A percentile compares a stretch with the other conserved stretches of the same genome.
These are phyloP conservation scores for Hermaeophaga mercurialis DNA, from an alignment of 2,888 invertebrate species.

Conservation along the genomic window DNA sequence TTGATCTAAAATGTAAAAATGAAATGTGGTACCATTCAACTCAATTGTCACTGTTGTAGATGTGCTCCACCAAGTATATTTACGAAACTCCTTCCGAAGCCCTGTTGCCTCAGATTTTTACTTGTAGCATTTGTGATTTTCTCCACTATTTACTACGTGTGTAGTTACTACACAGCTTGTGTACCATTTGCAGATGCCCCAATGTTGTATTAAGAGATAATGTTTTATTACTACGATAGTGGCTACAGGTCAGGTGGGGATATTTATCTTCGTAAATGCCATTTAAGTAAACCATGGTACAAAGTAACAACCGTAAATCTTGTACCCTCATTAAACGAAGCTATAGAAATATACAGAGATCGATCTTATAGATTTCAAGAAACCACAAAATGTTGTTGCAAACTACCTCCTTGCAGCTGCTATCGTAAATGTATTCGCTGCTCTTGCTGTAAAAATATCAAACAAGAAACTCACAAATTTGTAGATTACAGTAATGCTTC, in stretches of 20 bases:
- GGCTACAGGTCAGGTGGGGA: not conserved
- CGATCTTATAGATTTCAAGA: not conserved
- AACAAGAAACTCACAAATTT: slow-evolving; percentile 11
- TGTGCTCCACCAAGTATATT: slow-evolving; percentile 14
- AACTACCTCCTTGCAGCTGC: not conserved
- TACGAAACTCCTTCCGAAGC: slow-evolving; percentile 19
- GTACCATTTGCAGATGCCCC: slow-evolving; percentile 17
- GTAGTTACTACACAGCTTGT: slow-evolving; percentile 7
- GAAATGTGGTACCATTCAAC: slow-evolving; percentile 22
- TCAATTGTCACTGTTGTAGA: slow-evolving; percentile 26
- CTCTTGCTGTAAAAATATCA: not conserved
- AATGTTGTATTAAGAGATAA: slow-evolving; percentile 1
- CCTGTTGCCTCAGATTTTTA: slow-evolving; percentile 25
- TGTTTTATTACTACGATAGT: not conserved
- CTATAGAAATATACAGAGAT: not conserved
- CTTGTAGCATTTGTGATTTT: not conserved
- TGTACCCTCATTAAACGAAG: not conserved
- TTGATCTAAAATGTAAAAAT: slow-evolving; percentile 5
- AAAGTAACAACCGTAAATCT: not conserved
- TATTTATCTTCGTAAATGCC: not conserved
- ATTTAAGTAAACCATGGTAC: not conserved
- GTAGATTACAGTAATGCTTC: slow-evolving; percentile 1
- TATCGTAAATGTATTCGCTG: not conserved
- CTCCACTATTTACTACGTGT: not conserved
- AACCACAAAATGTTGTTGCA: not conserved